Percentiles rank a stretch among this genome's conserved stretches.
Evolutionary conservation across 2,113 vertebrate species (phyloP).

Genomic region (Zosterops borbonicus): DNA sequence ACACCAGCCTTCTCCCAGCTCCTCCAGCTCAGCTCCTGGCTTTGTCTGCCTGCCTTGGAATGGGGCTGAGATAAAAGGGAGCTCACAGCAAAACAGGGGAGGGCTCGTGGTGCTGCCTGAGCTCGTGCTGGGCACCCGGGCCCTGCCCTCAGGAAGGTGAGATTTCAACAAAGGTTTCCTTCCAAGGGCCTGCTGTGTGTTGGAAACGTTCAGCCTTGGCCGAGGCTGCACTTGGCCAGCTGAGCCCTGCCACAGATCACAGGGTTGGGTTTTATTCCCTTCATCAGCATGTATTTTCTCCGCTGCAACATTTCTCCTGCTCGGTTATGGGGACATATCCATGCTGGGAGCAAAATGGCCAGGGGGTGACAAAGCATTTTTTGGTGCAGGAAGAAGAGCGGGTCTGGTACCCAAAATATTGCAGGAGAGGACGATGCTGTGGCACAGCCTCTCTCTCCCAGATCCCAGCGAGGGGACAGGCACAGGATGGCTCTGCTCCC

Average conservation of each 20-base stretch:
- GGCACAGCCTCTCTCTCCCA: background rate
- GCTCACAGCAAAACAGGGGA: background rate
- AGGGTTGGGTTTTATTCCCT: rapidly evolving
- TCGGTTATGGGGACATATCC: rapidly evolving
- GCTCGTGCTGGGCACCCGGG: rapidly evolving
- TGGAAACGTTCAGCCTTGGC: background rate
- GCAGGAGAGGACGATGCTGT: rapidly evolving
- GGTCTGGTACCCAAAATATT: background rate
- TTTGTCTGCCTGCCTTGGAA: slow-evolving; percentile 7
- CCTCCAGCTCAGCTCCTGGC: slow-evolving; percentile 3
- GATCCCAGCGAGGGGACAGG: rapidly evolving
- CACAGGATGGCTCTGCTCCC: rapidly evolving
- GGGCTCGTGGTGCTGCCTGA: background rate
- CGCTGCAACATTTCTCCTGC: background rate
- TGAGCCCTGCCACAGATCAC: background rate
- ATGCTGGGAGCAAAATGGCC: background rate
- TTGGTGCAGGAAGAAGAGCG: background rate
- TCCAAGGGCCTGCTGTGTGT: too few relatives aligned
- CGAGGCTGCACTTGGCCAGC: background rate
- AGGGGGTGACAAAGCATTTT: rapidly evolving
- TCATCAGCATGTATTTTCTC: background rate
- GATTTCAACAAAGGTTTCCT: background rate
- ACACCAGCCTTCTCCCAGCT: background rate
- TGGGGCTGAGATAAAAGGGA: background rate
- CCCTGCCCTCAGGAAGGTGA: background rate